Conservation (phyloP, 2,113 vertebrate species). For the Alligator sinensis region DNA sequence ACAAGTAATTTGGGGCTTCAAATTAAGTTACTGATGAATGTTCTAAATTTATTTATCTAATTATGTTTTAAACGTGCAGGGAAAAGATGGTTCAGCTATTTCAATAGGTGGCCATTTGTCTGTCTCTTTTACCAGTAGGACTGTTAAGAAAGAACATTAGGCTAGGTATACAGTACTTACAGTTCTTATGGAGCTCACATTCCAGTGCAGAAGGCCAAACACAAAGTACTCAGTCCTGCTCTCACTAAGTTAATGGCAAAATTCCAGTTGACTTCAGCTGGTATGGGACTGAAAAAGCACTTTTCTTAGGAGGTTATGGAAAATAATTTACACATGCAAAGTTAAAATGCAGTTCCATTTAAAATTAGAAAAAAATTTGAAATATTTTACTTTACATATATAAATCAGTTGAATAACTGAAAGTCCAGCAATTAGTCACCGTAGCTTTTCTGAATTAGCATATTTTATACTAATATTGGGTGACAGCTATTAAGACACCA, state of each 20-base stretch:
- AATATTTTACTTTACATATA: background rate
- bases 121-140: background rate
- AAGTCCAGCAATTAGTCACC: background rate
- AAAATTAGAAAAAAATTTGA: background rate
- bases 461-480: background rate
- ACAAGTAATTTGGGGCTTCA: background rate
- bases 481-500: conserved; percentile 7
- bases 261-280: background rate
- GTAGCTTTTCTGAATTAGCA: background rate
- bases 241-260: background rate
- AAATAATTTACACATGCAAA: background rate
- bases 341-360: background rate
- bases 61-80: background rate
- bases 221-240: background rate
- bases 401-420: background rate
- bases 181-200: background rate
- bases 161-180: background rate
- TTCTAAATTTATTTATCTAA: background rate
- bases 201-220: background rate
- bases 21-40: background rate
- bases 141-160: background rate
- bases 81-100: background rate
- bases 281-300: background rate
- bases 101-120: background rate
- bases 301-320: background rate